Percentiles rank a stretch among this genome's conserved stretches.
Conservation (phyloP, 2,888 invertebrate species). For the Cheilosia impressa region DNA sequence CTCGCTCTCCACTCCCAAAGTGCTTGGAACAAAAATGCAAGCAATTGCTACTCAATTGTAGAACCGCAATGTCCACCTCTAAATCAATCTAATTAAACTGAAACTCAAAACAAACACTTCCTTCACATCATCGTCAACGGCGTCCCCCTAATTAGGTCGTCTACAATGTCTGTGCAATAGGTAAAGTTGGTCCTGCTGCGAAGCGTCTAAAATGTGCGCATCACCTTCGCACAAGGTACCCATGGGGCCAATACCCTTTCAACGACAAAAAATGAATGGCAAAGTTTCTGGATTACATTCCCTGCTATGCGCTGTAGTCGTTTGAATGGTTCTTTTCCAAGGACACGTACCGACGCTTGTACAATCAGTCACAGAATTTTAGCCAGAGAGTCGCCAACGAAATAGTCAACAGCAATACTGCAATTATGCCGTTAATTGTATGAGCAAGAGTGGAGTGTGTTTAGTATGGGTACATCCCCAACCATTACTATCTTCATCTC, state of each 20-base stretch:
- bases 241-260: neutral
- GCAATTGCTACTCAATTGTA: conserved; percentile 8
- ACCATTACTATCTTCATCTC: neutral
- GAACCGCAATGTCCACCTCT: neutral
- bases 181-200: conserved; percentile 5
- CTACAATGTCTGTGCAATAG: conserved; percentile 2
- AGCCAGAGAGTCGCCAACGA: conserved; percentile 22
- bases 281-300: conserved; percentile 30
- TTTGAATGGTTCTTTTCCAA: conserved; percentile 6
- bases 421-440: conserved; percentile 61
- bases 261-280: conserved; percentile 23
- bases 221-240: neutral
- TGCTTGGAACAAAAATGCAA: neutral
- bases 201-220: conserved; percentile 1
- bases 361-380: conserved; percentile 37
- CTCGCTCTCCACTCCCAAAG: neutral
- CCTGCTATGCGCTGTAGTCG: neutral
- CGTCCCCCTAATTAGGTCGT: conserved; percentile 1
- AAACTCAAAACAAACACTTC: neutral
- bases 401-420: conserved; percentile 37
- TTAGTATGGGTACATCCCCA: too few species aligned
- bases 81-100: conserved; percentile 32
- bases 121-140: neutral
- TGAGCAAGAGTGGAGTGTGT: conserved; percentile 11
- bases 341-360: conserved; percentile 16